Conservation (phyloP, 2,797 vertebrate genomes). For the Typhlichthys subterraneus region DNA sequence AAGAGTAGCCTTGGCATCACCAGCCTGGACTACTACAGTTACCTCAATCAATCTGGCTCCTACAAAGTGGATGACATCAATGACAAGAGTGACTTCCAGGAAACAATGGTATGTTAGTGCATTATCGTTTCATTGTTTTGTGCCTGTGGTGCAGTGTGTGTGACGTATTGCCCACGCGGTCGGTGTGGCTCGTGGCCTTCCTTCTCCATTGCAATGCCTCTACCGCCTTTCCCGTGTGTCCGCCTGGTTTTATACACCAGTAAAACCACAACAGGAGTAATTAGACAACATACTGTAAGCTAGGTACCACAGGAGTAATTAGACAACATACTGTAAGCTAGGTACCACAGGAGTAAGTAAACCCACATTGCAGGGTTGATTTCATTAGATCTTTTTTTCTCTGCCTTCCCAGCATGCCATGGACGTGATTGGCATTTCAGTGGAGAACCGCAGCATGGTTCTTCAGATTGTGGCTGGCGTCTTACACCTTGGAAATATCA, state of each 20-base stretch:
- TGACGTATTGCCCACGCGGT: background rate
- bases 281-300: conserved; percentile 48
- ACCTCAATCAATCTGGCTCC: conserved; percentile 95
- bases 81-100: conserved; percentile 92
- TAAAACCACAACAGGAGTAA: conserved; percentile 59
- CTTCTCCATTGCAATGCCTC: conserved; percentile 28
- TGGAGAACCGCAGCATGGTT: conserved; percentile 86
- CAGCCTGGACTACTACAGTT: conserved; percentile 92
- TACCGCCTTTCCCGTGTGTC: conserved; percentile 34
- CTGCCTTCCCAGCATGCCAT: conserved; percentile 87
- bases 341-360: conserved; percentile 46
- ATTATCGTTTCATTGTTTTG: background rate
- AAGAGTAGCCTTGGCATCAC: conserved; percentile 92
- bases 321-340: conserved; percentile 41
- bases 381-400: conserved; percentile 30
- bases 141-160: background rate
- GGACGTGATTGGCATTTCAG: conserved; percentile 93
- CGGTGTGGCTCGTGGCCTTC: conserved; percentile 22
- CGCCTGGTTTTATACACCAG: conserved; percentile 68
- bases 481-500: conserved; percentile 96
- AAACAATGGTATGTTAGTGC: conserved; percentile 84
- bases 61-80: conserved; percentile 98
- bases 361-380: conserved; percentile 27
- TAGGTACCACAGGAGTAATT: conserved; percentile 47
- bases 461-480: conserved; percentile 96